Evolutionary conservation across 2,797 vertebrate species (phyloP).

Genomic region (Falco rusticolus): DNA sequence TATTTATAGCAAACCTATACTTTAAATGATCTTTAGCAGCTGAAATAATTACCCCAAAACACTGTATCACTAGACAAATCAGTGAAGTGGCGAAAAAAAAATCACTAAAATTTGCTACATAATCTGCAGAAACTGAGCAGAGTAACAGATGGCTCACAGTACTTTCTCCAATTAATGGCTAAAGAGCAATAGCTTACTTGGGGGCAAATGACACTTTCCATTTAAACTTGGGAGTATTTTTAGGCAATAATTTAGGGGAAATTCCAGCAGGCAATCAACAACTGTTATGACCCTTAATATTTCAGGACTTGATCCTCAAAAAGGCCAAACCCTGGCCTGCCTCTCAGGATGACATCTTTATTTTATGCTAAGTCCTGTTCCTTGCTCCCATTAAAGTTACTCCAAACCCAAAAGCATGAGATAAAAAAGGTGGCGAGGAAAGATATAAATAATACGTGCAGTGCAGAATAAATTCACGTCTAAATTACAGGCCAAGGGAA

Average conservation of each 20-base stretch:
- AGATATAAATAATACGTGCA: slow-evolving; percentile 35
- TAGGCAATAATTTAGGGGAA: slow-evolving; percentile 8
- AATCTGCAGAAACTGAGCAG: slow-evolving; percentile 33
- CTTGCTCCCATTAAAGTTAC: slow-evolving; percentile 28
- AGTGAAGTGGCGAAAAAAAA: neutral
- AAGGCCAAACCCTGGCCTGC: neutral
- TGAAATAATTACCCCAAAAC: slow-evolving; percentile 32
- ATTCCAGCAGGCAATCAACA: slow-evolving; percentile 25
- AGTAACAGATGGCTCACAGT: slow-evolving; percentile 26
- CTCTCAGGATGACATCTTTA: slow-evolving; percentile 9
- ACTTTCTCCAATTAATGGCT: slow-evolving; percentile 35
- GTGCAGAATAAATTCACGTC: slow-evolving; percentile 55
- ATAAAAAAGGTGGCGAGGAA: slow-evolving; percentile 38
- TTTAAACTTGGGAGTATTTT: slow-evolving; percentile 20
- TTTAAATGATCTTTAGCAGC: slow-evolving; percentile 9
- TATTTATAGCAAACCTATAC: neutral
- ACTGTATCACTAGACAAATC: neutral
- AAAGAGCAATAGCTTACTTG: slow-evolving; percentile 31
- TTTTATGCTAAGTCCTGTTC: slow-evolving; percentile 33
- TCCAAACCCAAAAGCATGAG: slow-evolving; percentile 6
- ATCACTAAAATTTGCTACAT: neutral
- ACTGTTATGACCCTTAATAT: neutral
- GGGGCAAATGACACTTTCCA: slow-evolving; percentile 30
- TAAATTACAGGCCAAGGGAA: slow-evolving; percentile 21
- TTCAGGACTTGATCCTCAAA: slow-evolving; percentile 20